phyloP scores from a whole-genome alignment of 2,113 vertebrate species.

The Polyodon spathula region DNA sequence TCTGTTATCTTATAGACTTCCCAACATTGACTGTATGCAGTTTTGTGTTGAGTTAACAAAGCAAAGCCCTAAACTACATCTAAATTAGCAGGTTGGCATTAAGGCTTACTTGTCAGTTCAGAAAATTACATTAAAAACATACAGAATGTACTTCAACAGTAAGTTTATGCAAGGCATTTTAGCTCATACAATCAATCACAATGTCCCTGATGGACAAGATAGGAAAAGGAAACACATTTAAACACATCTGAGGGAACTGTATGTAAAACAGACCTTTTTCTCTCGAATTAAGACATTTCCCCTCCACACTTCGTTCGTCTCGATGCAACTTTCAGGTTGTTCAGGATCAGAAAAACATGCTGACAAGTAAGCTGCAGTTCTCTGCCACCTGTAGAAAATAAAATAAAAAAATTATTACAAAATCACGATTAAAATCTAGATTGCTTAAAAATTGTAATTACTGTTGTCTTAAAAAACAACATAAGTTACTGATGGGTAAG shows the following conservation, averaged over 20 bases:
- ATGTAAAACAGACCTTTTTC: conserved; percentile 52
- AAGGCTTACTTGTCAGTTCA: too few species aligned
- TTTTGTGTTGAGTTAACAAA: too few species aligned
- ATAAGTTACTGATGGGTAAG: too few species aligned
- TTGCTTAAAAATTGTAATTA: background rate
- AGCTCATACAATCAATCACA: too few species aligned
- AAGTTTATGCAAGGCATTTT: too few species aligned
- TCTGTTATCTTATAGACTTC: too few species aligned
- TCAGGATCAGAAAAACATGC: conserved; percentile 45
- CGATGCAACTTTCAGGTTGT: conserved; percentile 42
- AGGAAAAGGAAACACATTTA: background rate
- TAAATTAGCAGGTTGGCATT: too few species aligned
- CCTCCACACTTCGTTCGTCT: conserved; percentile 67
- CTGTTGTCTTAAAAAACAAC: too few species aligned
- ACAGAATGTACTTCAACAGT: too few species aligned
- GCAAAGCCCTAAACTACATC: too few species aligned
- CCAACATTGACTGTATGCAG: too few species aligned
- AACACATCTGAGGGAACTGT: background rate
- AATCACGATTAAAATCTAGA: background rate
- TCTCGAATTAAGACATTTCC: conserved; percentile 70
- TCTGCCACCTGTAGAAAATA: conserved; percentile 57
- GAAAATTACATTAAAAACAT: too few species aligned
- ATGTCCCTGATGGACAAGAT: background rate
- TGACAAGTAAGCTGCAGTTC: conserved; percentile 59
- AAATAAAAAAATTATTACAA: conserved; percentile 17